Evolutionary conservation across 1,140 invertebrate genomes (phyloP), one percentile per base, ranked within the genome.

Genomic region (Drosophila guanche): DNA sequence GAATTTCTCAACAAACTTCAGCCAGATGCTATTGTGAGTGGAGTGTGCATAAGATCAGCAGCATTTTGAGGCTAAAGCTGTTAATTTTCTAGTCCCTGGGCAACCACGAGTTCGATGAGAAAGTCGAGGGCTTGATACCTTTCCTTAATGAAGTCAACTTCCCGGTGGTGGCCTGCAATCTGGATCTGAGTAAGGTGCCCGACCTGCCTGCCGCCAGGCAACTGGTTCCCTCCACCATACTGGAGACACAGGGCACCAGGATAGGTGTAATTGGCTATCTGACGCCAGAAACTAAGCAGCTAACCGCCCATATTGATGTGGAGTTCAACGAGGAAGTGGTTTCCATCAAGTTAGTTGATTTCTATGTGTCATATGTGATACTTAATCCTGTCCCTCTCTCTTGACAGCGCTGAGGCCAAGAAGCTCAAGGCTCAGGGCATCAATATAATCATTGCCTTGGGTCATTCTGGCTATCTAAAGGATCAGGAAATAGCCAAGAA

Each of bases 101-200:
- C 23, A 99, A 99, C 86, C 98, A 99, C 81, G 98, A 99, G 92
- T 98, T 99, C 83, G 98, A 98, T 89, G 94, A 96, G 56, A 96
- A 96, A 0, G 92, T 96, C 0, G 89, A 91, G 0, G 96, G 95
- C 6, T 88, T 98, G 3, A 92, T 95, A 12, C 95, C 96, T 2
- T 98, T 97, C 89, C 91, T 98, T 5, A 91, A 95, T 23, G 93
- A 94, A 33, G 91, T 95, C 2, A 93, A 93, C 0, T 96, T 95
- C 69, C 96, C 97, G 0, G 93, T 97, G 0, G 81, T 98, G 1
- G 94, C 94, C 3, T 93, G 95, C 45, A 99, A 98, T 90, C 92
- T 98, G 8, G 93, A 97, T 72, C 92, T 95, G 0, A 92, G 92
- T 1, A 89, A 93, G 0, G 95, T 96, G 68, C 95, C 96, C 0